These are phyloP conservation scores for Gnathonemus echidnorhynchus DNA, from an alignment of 2,113 vertebrate species.

Conservation along the genomic window DNA sequence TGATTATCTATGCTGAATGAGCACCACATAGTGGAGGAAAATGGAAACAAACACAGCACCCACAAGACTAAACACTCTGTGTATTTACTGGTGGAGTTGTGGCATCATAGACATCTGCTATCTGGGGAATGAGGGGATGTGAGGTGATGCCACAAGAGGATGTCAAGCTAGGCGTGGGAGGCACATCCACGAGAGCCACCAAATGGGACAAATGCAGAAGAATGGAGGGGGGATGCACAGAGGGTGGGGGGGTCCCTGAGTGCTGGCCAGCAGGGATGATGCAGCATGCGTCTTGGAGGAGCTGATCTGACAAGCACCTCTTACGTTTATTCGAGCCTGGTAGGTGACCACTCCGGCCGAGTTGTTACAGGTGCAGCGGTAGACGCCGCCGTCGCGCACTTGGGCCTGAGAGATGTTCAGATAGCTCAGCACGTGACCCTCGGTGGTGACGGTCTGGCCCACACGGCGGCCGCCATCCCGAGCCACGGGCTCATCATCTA, in stretches of 20 bases:
- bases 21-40: neutral
- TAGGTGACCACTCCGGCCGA: slow-evolving; percentile 94
- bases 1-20: neutral
- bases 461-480: slow-evolving; percentile 86
- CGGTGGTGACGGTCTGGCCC: slow-evolving; percentile 83
- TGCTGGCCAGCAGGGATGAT: slow-evolving; percentile 54
- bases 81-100: neutral
- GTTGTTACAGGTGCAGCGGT: slow-evolving; percentile 97
- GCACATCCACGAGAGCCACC: neutral
- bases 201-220: neutral
- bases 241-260: neutral
- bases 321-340: slow-evolving; percentile 99
- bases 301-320: slow-evolving; percentile 99
- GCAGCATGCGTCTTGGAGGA: slow-evolving; percentile 63
- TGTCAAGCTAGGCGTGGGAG: neutral
- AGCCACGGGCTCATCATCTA: slow-evolving; percentile 89
- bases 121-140: neutral
- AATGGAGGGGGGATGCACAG: neutral
- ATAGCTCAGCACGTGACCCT: slow-evolving; percentile 93
- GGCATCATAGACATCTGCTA: neutral
- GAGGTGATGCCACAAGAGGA: neutral
- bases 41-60: neutral
- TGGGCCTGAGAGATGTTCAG: slow-evolving; percentile 92
- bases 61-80: neutral
- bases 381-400: slow-evolving; percentile 91